A percentile compares a stretch with the other conserved stretches of the same genome.
Conservation (phyloP, 2,888 invertebrate species). For the Eupithecia insigniata region DNA sequence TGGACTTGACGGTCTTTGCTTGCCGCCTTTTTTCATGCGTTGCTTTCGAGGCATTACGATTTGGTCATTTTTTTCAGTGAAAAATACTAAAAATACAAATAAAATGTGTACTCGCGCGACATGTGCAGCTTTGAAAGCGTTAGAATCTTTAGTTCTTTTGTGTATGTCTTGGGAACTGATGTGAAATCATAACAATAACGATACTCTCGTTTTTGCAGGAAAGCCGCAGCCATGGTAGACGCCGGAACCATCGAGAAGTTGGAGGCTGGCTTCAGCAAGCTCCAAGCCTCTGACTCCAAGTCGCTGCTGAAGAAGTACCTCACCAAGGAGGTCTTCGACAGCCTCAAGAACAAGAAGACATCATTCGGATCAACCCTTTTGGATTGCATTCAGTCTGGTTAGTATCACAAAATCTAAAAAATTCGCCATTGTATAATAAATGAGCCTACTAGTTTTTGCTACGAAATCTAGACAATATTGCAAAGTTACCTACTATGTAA, state of each 20-base stretch:
- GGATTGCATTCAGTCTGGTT: conserved; percentile 97
- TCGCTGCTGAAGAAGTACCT: conserved; percentile 98
- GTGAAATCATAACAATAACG: conserved; percentile 32
- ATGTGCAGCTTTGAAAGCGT: conserved; percentile 80
- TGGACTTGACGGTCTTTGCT: not conserved
- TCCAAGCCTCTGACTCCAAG: conserved; percentile 95
- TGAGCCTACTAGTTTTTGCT: not conserved
- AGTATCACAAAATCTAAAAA: conserved; percentile 43
- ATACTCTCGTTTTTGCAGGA: conserved; percentile 81
- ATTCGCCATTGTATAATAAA: conserved; percentile 27
- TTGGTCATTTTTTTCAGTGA: not conserved
- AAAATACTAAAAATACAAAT: conserved; percentile 34
- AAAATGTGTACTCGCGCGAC: conserved; percentile 80
- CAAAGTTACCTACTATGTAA: not conserved
- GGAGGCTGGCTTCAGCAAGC: conserved; percentile 95
- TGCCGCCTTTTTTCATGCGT: not conserved
- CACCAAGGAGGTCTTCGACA: conserved; percentile 95
- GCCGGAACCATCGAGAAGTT: conserved; percentile 95
- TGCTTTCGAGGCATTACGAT: not conserved
- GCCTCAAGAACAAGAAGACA: conserved; percentile 96
- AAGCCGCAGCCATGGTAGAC: conserved; percentile 94
- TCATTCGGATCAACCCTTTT: conserved; percentile 96
- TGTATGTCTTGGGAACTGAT: conserved; percentile 24
- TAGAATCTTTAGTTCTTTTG: conserved; percentile 57
- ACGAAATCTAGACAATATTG: not conserved